These are phyloP conservation scores for Phasianus colchicus DNA, from an alignment of 2,113 vertebrate species.

Conservation along the genomic window DNA sequence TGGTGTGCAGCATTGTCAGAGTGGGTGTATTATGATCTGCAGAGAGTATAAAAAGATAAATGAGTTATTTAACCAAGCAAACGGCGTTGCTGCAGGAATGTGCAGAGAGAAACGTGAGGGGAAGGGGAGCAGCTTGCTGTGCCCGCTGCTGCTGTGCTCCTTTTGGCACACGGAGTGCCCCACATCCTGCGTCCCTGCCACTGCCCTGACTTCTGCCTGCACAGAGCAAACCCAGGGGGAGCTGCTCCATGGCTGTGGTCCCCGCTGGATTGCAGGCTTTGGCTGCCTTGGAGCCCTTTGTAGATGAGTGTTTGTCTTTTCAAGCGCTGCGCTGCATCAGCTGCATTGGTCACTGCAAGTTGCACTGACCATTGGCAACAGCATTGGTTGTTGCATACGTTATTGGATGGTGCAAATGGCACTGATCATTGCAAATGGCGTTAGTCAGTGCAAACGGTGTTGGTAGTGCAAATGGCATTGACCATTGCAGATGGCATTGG, in stretches of 20 bases:
- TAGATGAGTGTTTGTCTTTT: not conserved
- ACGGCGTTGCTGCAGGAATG: slow-evolving; percentile 53
- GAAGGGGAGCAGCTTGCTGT: not conserved
- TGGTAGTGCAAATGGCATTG: no score
- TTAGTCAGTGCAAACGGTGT: no score
- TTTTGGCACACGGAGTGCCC: not conserved
- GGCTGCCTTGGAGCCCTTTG: not conserved
- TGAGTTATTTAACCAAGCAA: slow-evolving; percentile 71
- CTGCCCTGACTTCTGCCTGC: not conserved
- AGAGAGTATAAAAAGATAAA: slow-evolving; percentile 67
- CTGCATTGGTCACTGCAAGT: not conserved
- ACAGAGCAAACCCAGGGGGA: not conserved
- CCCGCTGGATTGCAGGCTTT: not conserved
- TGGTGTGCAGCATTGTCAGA: slow-evolving; percentile 60
- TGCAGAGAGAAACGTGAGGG: not conserved
- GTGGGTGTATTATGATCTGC: slow-evolving; percentile 66
- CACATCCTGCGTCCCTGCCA: not conserved
- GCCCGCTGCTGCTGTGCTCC: not conserved
- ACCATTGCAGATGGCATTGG: no score
- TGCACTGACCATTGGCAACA: no score
- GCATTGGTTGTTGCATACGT: no score
- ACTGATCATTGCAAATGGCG: no score
- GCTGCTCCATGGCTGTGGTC: not conserved
- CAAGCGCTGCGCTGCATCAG: not conserved
- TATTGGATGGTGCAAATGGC: no score